Conservation (phyloP, 2,797 vertebrate species). For the Perodicticus potto region DNA sequence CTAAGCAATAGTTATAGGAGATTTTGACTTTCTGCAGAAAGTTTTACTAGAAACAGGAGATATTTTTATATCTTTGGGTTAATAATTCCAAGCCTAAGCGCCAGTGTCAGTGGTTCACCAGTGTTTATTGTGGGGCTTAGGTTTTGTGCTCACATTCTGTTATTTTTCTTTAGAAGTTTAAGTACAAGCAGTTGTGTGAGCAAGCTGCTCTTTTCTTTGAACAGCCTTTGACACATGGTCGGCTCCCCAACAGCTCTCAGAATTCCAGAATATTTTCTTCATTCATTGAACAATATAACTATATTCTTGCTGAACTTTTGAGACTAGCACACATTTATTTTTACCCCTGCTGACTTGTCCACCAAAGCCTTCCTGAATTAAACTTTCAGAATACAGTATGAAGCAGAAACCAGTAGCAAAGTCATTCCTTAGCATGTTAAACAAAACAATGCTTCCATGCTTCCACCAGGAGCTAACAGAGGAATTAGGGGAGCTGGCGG, state of each 20-base stretch:
- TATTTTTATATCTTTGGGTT: background rate
- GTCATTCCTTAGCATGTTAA: conserved; percentile 38
- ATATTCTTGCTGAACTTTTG: background rate
- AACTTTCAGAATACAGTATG: background rate
- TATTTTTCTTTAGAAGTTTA: background rate
- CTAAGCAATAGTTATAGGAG: background rate
- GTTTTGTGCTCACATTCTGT: background rate
- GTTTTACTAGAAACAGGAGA: background rate
- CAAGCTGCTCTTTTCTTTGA: background rate
- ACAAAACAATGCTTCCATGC: conserved; percentile 88
- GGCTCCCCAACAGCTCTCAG: background rate
- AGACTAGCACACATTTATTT: background rate
- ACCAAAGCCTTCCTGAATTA: background rate
- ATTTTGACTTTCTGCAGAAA: background rate
- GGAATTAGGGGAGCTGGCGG: conserved; percentile 95
- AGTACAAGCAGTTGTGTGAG: background rate
- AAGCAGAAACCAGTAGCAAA: conserved; percentile 17
- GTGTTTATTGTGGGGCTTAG: background rate
- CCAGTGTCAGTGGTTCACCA: background rate
- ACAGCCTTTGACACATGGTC: conserved; percentile 3
- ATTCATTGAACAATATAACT: background rate
- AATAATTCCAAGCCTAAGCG: background rate
- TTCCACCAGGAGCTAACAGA: conserved; percentile 95
- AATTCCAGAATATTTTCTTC: background rate
- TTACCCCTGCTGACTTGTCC: background rate